phyloP scores from a whole-genome alignment of 2,888 invertebrate genomes.

The Drosophila pseudotalamancana region DNA sequence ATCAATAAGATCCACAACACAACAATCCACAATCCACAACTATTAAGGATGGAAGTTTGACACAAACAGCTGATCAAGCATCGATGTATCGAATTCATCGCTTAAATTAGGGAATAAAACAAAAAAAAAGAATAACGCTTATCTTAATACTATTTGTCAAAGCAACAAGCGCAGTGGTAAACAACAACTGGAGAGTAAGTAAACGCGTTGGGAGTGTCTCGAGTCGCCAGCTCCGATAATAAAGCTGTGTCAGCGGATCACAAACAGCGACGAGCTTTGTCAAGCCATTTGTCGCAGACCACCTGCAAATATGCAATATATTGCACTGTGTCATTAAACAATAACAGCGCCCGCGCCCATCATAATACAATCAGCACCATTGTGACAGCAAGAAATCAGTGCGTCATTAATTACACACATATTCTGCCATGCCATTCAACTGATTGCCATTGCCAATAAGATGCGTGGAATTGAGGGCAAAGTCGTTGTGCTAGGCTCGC shows the following conservation, averaged over 20 bases:
- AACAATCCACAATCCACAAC: conserved; percentile 3
- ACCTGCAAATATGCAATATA: conserved; percentile 22
- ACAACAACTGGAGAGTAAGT: conserved; percentile 11
- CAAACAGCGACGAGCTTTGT: conserved; percentile 8
- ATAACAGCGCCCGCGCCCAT: conserved; percentile 6
- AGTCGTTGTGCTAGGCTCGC: conserved; percentile 92
- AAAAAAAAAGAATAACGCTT: conserved; percentile 26
- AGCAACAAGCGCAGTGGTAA: conserved; percentile 25
- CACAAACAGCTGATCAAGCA: conserved; percentile 33
- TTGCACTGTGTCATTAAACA: conserved; percentile 17
- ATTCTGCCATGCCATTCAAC: conserved; percentile 38
- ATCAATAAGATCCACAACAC: not conserved
- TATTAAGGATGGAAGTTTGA: not conserved
- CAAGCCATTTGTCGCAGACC: conserved; percentile 1
- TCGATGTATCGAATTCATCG: conserved; percentile 17
- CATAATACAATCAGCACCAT: conserved; percentile 3
- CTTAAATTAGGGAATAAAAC: conserved; percentile 23
- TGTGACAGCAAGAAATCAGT: conserved; percentile 9
- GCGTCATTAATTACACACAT: conserved; percentile 3
- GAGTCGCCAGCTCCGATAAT: not conserved
- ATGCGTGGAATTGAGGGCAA: conserved; percentile 93
- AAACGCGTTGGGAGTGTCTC: conserved; percentile 12
- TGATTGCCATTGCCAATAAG: conserved; percentile 43
- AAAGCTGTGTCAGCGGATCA: not conserved
- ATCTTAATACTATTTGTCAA: conserved; percentile 27